A percentile compares a stretch with the other conserved stretches of the same genome.
Evolutionary conservation across 2,113 vertebrate species (phyloP).

Genomic region (Amblyopsis rosae): DNA sequence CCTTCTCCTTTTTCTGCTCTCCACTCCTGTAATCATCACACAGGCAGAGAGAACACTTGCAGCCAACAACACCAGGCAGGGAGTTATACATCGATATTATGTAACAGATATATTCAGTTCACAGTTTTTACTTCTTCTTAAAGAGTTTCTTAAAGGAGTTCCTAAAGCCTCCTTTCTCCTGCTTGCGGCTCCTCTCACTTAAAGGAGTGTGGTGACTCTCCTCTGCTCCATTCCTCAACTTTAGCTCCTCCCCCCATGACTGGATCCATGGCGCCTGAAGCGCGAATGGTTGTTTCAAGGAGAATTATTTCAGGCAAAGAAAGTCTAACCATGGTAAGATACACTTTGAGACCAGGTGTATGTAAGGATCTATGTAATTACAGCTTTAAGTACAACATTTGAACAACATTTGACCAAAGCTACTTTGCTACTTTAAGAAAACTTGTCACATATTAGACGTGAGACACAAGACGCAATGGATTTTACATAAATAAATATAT

Average conservation of each 20-base stretch:
- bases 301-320: neutral
- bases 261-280: conserved; percentile 67
- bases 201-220: conserved; percentile 86
- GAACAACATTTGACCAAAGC: too few species aligned
- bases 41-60: neutral
- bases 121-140: conserved; percentile 92
- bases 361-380: too few species aligned
- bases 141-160: conserved; percentile 98
- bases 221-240: conserved; percentile 82
- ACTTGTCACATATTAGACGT: too few species aligned
- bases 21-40: conserved; percentile 71
- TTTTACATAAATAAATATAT: too few species aligned
- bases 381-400: too few species aligned
- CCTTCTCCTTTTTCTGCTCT: conserved; percentile 85
- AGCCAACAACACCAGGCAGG: neutral
- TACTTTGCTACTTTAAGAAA: too few species aligned
- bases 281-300: neutral
- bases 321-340: neutral
- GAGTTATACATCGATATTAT: neutral
- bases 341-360: neutral
- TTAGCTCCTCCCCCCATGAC: conserved; percentile 71
- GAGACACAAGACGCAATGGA: too few species aligned
- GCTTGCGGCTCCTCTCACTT: conserved; percentile 89
- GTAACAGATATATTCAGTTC: neutral
- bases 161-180: conserved; percentile 94